phyloP scores from a whole-genome alignment of 1,140 invertebrate genomes.

The Heliconius hermathena region DNA sequence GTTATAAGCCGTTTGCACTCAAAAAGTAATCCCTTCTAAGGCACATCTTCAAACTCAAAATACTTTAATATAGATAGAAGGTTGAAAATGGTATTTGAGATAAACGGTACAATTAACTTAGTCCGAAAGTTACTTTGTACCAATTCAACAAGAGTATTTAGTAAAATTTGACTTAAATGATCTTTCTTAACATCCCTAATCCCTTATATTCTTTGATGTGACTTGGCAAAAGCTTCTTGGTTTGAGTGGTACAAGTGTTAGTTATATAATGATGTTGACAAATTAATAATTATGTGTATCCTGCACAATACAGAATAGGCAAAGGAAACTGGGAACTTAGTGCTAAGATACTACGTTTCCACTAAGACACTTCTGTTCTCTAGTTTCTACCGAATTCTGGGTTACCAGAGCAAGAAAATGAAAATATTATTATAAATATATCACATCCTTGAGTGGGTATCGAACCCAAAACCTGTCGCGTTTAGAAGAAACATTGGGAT shows the following conservation, averaged over 20 bases:
- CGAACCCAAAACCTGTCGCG: too few species aligned
- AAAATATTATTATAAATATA: too few species aligned
- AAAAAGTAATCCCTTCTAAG: neutral
- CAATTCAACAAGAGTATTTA: constrained; percentile 26
- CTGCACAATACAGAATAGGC: too few species aligned
- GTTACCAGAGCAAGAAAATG: too few species aligned
- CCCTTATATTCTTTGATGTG: constrained; percentile 27
- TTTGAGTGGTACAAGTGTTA: constrained; percentile 3
- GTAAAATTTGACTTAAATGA: constrained; percentile 28
- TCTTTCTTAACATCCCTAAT: constrained; percentile 31
- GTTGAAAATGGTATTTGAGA: constrained; percentile 14
- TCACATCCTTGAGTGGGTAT: too few species aligned
- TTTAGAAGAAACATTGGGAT: too few species aligned
- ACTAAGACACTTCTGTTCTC: too few species aligned
- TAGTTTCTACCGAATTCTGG: too few species aligned
- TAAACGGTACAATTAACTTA: constrained; percentile 26
- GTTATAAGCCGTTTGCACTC: neutral
- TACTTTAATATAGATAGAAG: neutral
- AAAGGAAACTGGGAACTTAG: too few species aligned
- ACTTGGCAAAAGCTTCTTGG: constrained; percentile 18
- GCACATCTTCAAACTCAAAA: constrained; percentile 16
- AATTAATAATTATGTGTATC: neutral
- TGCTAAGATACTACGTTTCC: too few species aligned
- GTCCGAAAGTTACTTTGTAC: constrained; percentile 22
- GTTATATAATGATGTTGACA: neutral